A percentile compares a stretch with the other conserved stretches of the same genome.
These are phyloP conservation scores for Eremobia ochroleuca DNA, from an alignment of 2,888 invertebrate genomes.

Conservation along the genomic window DNA sequence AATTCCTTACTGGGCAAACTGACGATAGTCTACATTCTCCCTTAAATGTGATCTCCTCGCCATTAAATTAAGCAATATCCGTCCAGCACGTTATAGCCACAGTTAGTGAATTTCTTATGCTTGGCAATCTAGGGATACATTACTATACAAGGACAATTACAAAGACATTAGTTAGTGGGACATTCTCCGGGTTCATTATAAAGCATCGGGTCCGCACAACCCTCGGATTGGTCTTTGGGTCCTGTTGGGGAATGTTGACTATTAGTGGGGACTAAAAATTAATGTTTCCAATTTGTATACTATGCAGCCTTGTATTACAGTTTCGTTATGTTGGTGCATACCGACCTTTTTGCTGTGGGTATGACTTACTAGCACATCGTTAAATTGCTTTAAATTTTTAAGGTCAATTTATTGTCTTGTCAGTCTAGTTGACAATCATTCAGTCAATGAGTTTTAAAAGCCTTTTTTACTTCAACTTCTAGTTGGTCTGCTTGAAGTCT, in stretches of 20 bases:
- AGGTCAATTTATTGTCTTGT: background rate
- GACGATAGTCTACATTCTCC: conserved; percentile 60
- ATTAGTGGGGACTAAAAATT: conserved; percentile 77
- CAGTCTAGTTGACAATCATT: background rate
- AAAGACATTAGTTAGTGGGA: conserved; percentile 75
- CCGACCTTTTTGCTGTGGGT: conserved; percentile 33
- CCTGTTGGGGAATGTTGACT: conserved; percentile 79
- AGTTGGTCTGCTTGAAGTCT: background rate
- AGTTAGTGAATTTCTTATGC: conserved; percentile 60
- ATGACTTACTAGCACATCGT: conserved; percentile 15
- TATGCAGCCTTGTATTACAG: conserved; percentile 44
- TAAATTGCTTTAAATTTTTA: background rate
- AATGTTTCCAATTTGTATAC: conserved; percentile 73
- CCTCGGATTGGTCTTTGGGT: conserved; percentile 70
- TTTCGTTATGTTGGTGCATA: conserved; percentile 32
- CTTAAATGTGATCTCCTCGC: conserved; percentile 63
- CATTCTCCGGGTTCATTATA: conserved; percentile 80
- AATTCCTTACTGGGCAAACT: conserved; percentile 35
- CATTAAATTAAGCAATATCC: conserved; percentile 52
- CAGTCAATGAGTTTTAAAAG: background rate
- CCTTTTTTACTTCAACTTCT: background rate
- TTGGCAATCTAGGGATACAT: conserved; percentile 58
- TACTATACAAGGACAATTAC: conserved; percentile 74
- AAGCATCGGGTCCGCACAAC: conserved; percentile 75
- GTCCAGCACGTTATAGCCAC: conserved; percentile 24